Conservation (phyloP, 2,113 vertebrate genomes). For the Brachyhypopomus occidentalis region DNA sequence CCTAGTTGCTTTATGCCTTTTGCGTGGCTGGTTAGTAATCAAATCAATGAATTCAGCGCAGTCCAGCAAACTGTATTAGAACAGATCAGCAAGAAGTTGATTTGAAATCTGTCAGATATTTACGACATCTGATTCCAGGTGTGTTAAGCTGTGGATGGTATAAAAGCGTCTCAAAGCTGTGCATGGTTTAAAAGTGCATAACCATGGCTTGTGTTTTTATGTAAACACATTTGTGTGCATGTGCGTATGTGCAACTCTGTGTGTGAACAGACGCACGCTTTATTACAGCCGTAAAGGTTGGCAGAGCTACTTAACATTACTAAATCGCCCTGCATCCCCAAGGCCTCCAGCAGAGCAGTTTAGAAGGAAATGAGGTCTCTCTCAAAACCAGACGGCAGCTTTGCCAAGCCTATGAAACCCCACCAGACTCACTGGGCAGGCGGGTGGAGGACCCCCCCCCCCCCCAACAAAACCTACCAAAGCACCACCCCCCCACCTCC, state of each 20-base stretch:
- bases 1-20: neutral
- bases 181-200: too few relatives aligned
- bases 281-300: slow-evolving; percentile 35
- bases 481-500: too few relatives aligned
- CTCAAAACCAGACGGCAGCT: slow-evolving; percentile 31
- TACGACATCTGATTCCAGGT: too few relatives aligned
- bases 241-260: neutral
- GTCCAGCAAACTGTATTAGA: neutral
- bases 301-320: slow-evolving; percentile 27
- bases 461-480: too few relatives aligned
- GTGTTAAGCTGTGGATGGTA: too few relatives aligned
- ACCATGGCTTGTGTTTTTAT: too few relatives aligned
- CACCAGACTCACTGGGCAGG: slow-evolving; percentile 23
- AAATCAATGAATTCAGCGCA: neutral
- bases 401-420: slow-evolving; percentile 37
- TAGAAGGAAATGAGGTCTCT: slow-evolving; percentile 47
- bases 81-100: too few relatives aligned
- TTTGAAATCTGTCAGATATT: too few relatives aligned
- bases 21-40: neutral
- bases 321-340: slow-evolving; percentile 2
- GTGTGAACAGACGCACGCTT: neutral
- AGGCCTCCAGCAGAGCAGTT: slow-evolving; percentile 43
- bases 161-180: too few relatives aligned
- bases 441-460: too few relatives aligned
- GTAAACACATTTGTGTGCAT: too few relatives aligned